Conservation (phyloP, 2,888 invertebrate genomes). For the Choristoneura rosaceana region DNA sequence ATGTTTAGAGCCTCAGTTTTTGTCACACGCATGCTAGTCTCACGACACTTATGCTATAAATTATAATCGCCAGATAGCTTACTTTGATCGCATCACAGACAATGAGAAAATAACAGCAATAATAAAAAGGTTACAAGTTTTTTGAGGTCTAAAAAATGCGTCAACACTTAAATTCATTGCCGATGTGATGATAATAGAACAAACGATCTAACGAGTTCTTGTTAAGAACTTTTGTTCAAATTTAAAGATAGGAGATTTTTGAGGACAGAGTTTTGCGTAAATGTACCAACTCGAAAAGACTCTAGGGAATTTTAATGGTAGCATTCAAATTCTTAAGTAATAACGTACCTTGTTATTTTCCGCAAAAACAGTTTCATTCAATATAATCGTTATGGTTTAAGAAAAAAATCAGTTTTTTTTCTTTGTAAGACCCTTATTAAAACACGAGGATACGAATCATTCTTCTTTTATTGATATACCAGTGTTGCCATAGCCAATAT, state of each 20-base stretch:
- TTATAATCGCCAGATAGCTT: constrained; percentile 31
- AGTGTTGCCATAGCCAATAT: no score
- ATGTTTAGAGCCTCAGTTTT: constrained; percentile 40
- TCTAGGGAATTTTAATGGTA: no score
- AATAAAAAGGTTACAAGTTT: constrained; percentile 22
- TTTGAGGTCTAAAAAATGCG: not conserved
- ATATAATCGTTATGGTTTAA: no score
- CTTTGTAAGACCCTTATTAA: no score
- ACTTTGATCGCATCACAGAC: constrained; percentile 21
- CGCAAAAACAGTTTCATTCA: no score
- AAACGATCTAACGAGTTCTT: not conserved
- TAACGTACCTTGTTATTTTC: no score
- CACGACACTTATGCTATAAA: constrained; percentile 24
- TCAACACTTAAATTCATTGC: constrained; percentile 9
- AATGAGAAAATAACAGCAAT: constrained; percentile 23
- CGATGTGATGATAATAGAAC: not conserved
- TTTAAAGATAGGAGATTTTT: not conserved
- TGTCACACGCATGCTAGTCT: constrained; percentile 26
- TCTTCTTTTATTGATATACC: no score
- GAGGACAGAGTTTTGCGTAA: not conserved
- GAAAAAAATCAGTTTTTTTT: no score
- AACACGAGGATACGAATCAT: no score
- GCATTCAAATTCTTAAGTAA: not conserved
- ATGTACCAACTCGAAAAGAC: no score
- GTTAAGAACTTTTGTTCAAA: not conserved